Conservation (phyloP, 2,113 vertebrate species). For the Anolis sagrei region DNA sequence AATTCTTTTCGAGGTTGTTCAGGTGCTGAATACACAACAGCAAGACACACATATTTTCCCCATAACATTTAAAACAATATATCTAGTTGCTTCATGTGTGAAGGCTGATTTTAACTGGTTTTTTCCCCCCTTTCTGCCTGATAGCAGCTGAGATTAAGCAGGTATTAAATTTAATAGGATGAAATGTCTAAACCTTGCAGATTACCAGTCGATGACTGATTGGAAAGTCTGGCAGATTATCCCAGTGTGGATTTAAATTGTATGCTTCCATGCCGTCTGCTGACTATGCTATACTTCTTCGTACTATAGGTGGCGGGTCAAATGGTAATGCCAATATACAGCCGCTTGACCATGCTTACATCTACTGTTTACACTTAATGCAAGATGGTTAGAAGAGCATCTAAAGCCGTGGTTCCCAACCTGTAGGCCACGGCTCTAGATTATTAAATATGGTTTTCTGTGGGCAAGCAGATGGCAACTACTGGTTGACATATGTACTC, state of each 20-base stretch:
- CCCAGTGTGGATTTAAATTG: background rate
- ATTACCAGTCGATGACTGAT: background rate
- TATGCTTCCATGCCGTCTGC: conserved; percentile 4
- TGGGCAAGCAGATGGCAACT: too few species aligned
- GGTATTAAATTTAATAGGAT: conserved; percentile 30
- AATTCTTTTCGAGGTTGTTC: too few species aligned
- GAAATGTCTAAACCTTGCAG: conserved; percentile 38
- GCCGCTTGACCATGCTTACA: background rate
- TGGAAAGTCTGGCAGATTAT: conserved; percentile 27
- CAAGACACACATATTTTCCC: too few species aligned
- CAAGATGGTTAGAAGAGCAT: background rate
- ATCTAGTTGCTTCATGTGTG: background rate
- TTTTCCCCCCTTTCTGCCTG: background rate
- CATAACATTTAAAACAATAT: background rate
- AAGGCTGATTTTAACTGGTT: background rate
- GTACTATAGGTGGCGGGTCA: conserved; percentile 23
- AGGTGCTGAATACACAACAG: too few species aligned
- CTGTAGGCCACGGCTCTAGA: too few species aligned
- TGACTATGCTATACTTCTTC: background rate
- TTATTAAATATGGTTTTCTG: too few species aligned
- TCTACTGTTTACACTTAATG: background rate
- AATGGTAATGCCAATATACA: accelerated
- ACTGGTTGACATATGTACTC: too few species aligned
- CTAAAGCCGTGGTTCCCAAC: too few species aligned
- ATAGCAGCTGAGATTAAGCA: background rate